Percentiles rank a stretch among this genome's conserved stretches.
Evolutionary conservation across 2,797 vertebrate species (phyloP).

Genomic region (Pseudopleuronectes americanus): DNA sequence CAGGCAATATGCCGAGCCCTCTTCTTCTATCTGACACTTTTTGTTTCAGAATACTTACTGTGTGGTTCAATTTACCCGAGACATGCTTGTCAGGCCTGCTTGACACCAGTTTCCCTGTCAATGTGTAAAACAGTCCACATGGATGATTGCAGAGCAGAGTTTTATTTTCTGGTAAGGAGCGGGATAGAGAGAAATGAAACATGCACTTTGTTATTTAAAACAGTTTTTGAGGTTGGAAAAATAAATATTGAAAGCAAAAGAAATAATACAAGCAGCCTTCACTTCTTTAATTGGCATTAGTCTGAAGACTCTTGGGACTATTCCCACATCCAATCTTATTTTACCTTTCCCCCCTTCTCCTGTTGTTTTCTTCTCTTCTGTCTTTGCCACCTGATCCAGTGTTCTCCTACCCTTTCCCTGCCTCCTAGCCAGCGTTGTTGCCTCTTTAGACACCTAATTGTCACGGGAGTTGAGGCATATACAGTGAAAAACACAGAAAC

Average conservation of each 20-base stretch:
- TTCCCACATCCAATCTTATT: conserved; percentile 12
- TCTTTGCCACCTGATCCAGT: background rate
- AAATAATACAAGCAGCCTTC: conserved; percentile 22
- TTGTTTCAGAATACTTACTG: conserved; percentile 75
- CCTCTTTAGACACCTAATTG: conserved; percentile 63
- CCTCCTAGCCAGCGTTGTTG: conserved; percentile 24
- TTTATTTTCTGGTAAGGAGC: conserved; percentile 23
- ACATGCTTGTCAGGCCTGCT: conserved; percentile 65
- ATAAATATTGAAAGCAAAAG: conserved; percentile 31
- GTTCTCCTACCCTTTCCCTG: conserved; percentile 11
- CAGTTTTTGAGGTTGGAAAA: conserved; percentile 33
- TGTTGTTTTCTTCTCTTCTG: conserved; percentile 6
- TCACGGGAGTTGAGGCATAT: too few relatives aligned
- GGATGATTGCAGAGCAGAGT: conserved; percentile 70
- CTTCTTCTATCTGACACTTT: conserved; percentile 75
- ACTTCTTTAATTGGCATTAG: conserved; percentile 53
- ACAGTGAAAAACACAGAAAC: conserved; percentile 34
- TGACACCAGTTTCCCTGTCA: conserved; percentile 67
- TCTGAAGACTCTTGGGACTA: conserved; percentile 23
- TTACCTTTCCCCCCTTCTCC: conserved; percentile 21
- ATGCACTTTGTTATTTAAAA: conserved; percentile 28
- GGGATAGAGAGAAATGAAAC: conserved; percentile 44
- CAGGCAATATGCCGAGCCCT: conserved; percentile 66
- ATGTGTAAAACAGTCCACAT: conserved; percentile 69
- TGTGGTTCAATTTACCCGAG: conserved; percentile 72